phyloP scores from a whole-genome alignment of 2,113 vertebrate genomes.

The Microtus richardsoni region DNA sequence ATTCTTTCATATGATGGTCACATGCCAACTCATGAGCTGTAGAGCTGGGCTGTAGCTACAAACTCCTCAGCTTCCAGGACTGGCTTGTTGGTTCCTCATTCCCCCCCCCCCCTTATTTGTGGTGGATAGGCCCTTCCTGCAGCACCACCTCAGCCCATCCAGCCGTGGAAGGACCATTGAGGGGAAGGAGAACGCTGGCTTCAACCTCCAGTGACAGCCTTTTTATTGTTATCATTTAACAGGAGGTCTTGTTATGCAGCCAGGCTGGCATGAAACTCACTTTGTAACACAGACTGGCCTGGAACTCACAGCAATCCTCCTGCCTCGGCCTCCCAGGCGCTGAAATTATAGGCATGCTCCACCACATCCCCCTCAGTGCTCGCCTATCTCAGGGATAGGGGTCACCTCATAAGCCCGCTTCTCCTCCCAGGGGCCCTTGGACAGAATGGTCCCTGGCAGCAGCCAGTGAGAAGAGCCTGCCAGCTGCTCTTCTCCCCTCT shows the following conservation, averaged over 20 bases:
- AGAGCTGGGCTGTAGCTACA: not conserved
- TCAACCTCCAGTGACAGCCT: not conserved
- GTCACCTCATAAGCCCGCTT: not conserved
- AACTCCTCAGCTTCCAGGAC: not conserved
- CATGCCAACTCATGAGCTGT: not conserved
- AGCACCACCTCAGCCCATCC: not conserved
- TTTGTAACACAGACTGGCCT: not conserved
- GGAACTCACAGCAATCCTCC: not conserved
- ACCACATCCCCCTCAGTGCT: not conserved
- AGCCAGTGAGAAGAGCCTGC: slow-evolving; percentile 67
- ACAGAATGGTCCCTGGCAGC: not conserved
- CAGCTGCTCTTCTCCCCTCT: slow-evolving; percentile 62
- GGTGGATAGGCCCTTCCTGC: not conserved
- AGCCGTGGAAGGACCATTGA: not conserved
- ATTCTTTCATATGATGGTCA: too few relatives aligned
- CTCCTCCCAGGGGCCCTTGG: not conserved
- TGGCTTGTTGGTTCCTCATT: not conserved
- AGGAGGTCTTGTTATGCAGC: not conserved
- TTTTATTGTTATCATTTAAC: not conserved
- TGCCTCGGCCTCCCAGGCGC: not conserved
- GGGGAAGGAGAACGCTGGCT: not conserved
- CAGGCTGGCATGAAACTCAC: not conserved
- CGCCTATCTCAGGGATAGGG: not conserved
- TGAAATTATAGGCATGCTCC: not conserved
- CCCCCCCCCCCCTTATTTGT: too few relatives aligned